A percentile compares a stretch with the other conserved stretches of the same genome.
Evolutionary conservation across 2,797 vertebrate genomes (phyloP).

Genomic region (Mastacembelus armatus): DNA sequence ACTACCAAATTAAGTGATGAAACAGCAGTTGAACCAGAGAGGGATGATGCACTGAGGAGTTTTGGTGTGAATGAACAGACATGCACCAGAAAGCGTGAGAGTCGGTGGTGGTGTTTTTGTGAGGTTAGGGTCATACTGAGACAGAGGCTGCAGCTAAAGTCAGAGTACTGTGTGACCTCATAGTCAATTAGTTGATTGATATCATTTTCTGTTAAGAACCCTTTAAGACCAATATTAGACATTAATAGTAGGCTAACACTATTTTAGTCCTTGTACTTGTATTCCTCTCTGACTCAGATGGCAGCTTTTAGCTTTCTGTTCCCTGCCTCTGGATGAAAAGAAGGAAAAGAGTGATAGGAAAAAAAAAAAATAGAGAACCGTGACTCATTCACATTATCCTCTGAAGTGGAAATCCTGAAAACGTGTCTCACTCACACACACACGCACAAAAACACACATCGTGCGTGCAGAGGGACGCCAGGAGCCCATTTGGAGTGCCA

Average conservation of each 20-base stretch:
- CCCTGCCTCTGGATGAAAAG: conserved; percentile 62
- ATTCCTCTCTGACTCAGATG: conserved; percentile 43
- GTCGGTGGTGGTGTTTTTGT: not conserved
- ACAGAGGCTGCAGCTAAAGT: conserved; percentile 1
- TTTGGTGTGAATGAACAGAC: conserved; percentile 1
- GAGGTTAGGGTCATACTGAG: conserved; percentile 1
- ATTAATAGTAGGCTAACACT: not conserved
- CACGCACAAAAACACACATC: conserved; percentile 27
- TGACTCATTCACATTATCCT: conserved; percentile 79
- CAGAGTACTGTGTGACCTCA: too few relatives aligned
- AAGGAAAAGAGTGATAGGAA: conserved; percentile 39
- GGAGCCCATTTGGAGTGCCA: conserved; percentile 67
- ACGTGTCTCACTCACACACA: conserved; percentile 48
- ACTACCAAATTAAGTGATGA: not conserved
- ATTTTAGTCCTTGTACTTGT: conserved; percentile 52
- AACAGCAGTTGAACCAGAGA: not conserved
- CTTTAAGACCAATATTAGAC: not conserved
- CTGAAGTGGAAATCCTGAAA: conserved; percentile 80
- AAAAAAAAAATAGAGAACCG: conserved; percentile 38
- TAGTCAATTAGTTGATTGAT: too few relatives aligned
- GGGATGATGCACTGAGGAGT: not conserved
- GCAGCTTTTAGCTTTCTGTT: conserved; percentile 62
- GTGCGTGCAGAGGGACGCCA: conserved; percentile 47
- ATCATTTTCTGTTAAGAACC: too few relatives aligned
- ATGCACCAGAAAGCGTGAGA: not conserved